Percentiles rank a stretch among this genome's conserved stretches.
These are phyloP conservation scores for Eupithecia abbreviata DNA, from an alignment of 2,888 invertebrate species.

Conservation along the genomic window DNA sequence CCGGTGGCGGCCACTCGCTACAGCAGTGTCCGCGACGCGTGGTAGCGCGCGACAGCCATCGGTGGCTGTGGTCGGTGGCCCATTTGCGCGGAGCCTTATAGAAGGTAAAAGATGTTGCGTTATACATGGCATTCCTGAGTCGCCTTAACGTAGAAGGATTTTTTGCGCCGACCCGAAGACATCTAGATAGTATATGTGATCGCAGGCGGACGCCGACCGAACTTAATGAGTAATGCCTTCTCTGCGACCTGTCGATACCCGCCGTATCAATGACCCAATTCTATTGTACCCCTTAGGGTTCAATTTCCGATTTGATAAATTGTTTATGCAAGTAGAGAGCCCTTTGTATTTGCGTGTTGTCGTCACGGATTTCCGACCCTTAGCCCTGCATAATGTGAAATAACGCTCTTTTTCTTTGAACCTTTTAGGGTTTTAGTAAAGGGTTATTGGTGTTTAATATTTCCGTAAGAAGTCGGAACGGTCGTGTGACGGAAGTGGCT, in stretches of 20 bases:
- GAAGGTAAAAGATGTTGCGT: no score
- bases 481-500: not conserved
- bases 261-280: slow-evolving; percentile 10
- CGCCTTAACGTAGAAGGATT: no score
- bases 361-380: slow-evolving; percentile 39
- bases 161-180: no score
- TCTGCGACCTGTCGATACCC: slow-evolving; percentile 4
- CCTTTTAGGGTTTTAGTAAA: slow-evolving; percentile 18
- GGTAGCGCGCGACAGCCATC: no score
- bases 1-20: no score
- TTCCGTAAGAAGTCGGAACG: slow-evolving; percentile 2
- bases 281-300: slow-evolving; percentile 29
- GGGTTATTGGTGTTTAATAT: slow-evolving; percentile 13
- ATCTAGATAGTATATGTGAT: no score
- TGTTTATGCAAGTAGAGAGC: slow-evolving; percentile 44
- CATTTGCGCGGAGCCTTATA: no score
- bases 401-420: slow-evolving; percentile 16
- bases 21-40: no score
- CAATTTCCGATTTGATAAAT: slow-evolving; percentile 45
- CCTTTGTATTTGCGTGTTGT: slow-evolving; percentile 42
- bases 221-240: slow-evolving; percentile 5
- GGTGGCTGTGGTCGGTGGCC: no score
- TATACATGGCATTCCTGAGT: no score
- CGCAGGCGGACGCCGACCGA: not conserved
- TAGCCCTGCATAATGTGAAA: slow-evolving; percentile 38